Conservation (phyloP, 2,888 invertebrate species). For the Caenorhabditis angaria region DNA sequence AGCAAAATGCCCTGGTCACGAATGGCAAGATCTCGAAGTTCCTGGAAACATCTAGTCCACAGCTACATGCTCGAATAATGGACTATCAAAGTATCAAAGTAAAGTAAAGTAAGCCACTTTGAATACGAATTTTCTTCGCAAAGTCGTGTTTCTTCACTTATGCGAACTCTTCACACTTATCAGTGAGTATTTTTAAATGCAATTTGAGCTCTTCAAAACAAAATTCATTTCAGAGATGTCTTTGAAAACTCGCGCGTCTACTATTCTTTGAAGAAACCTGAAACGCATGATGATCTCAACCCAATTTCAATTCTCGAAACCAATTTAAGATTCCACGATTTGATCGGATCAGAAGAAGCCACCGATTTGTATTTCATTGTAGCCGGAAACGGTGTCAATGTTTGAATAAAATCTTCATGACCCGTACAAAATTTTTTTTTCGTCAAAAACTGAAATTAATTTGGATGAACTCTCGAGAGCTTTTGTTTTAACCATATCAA, state of each 20-base stretch:
- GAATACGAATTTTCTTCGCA: constrained; percentile 27
- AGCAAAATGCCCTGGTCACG: constrained; percentile 6
- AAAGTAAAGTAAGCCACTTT: no score
- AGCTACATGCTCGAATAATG: no score
- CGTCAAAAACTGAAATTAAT: neutral
- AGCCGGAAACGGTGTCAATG: neutral
- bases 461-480: constrained; percentile 35
- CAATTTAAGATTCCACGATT: constrained; percentile 30
- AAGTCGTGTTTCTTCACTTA: constrained; percentile 20
- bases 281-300: constrained; percentile 4
- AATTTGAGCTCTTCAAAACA: no score
- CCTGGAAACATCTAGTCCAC: neutral
- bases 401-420: neutral
- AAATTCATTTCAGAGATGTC: no score
- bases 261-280: constrained; percentile 18
- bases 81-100: no score
- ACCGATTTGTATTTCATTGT: constrained; percentile 1
- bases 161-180: neutral
- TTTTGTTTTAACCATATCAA: constrained; percentile 86
- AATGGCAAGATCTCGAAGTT: neutral
- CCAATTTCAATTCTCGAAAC: constrained; percentile 25
- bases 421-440: neutral
- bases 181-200: constrained; percentile 1
- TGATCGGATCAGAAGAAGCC: neutral
- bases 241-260: constrained; percentile 7